Evolutionary conservation across 2,888 invertebrate species (phyloP), one percentile per base, ranked within the genome.

Genomic region (Agrotis exclamationis): DNA sequence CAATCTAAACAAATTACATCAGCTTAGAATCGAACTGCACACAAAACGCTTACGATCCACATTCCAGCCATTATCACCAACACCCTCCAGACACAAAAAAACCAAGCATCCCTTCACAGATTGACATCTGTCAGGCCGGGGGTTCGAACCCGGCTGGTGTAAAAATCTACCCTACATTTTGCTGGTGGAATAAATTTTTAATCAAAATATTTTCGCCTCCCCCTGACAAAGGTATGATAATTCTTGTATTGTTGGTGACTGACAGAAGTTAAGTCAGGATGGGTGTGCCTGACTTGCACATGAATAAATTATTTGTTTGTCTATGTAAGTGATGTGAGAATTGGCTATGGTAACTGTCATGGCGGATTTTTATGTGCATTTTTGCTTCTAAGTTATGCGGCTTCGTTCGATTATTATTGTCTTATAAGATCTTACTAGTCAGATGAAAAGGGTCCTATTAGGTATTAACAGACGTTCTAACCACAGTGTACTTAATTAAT

Each of bases 181-280:
- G 85, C 91, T 91, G 91, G 93, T 88, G 85, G 90, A 92, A 93
- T 95, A 94, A 93, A 94, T 95, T 95, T 95, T 95, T 96, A 95
- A 96, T 96, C 95, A 95, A 95, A 96, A 96, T 93, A 95, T 94
- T 95, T 94, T 91, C 85, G 87, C 88, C 86, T 88, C 92, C 93
- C 91, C 87, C 80, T 72, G 51, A 68, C 67, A 63, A 51, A 64
- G 70, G 71, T 81, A 87, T 89, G 95, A 93, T 94, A 94, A 95
- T 95, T 93, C 92, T 85, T 85, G 88, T 88, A 93, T 94, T 95
- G 95, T 94, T 90, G 86, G 83, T 85, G 86, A 83, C 84, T 90
- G 92, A 90, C 91, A 91, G 85, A 89, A 94, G 94, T 94, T 93
- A 93, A 93, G 88, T 90, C 84, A 84, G 77, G 87, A 87, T 91